Conservation (phyloP, 2,113 vertebrate genomes). For the Oryzias woworae region DNA sequence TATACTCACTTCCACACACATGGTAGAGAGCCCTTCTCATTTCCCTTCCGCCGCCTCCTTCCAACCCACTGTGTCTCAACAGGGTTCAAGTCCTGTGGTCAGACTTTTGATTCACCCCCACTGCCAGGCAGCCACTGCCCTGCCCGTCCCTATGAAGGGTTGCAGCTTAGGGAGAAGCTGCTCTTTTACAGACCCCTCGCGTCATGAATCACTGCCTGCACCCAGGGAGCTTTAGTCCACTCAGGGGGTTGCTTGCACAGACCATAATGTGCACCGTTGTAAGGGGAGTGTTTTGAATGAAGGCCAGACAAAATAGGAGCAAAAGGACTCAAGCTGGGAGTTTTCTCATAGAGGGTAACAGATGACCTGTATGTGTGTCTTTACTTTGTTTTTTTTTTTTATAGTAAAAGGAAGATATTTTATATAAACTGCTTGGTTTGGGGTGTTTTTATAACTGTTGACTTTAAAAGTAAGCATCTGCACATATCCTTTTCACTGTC, state of each 20-base stretch:
- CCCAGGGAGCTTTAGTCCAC: conserved; percentile 66
- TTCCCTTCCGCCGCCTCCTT: conserved; percentile 22
- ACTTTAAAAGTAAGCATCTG: too few species aligned
- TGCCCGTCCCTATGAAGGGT: conserved; percentile 54
- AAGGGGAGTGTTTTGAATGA: conserved; percentile 72
- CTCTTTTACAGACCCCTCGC: conserved; percentile 72
- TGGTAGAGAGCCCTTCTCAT: conserved; percentile 15
- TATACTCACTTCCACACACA: conserved; percentile 4
- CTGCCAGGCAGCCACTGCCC: conserved; percentile 51
- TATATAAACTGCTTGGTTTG: conserved; percentile 54
- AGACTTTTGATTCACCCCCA: conserved; percentile 60
- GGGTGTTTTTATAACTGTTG: conserved; percentile 37
- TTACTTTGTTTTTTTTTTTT: conserved; percentile 45
- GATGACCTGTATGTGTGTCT: conserved; percentile 19
- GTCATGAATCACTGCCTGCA: conserved; percentile 71
- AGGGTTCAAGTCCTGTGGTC: conserved; percentile 42
- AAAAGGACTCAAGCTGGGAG: conserved; percentile 66
- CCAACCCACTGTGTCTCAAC: conserved; percentile 31
- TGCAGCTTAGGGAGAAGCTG: conserved; percentile 55
- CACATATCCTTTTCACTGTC: too few species aligned
- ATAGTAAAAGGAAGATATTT: conserved; percentile 36
- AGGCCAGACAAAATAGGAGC: conserved; percentile 69
- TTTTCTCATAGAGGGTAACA: conserved; percentile 56
- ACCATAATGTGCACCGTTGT: conserved; percentile 66
- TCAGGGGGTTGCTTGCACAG: conserved; percentile 57